Base-by-base conservation (phyloP, 2,888 invertebrate genomes). In the Polyommatus iphigenia region DNA sequence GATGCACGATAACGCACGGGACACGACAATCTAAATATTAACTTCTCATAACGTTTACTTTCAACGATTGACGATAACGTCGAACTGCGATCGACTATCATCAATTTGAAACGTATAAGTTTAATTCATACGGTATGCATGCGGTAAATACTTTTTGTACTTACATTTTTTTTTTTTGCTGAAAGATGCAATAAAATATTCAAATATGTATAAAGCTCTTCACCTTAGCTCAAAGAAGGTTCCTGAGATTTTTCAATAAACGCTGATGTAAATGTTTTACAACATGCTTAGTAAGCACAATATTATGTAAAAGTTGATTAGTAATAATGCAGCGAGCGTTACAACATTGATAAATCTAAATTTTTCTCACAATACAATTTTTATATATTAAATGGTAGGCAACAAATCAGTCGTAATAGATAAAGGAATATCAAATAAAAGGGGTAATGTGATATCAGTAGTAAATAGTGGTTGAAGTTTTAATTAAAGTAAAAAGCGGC, bases 401-500 rank as follows among this genome's bases (percentile, higher is more conserved):
- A 67, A 29, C 67, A 67, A 67, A 67, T 67, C 67, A 67, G 4
- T 18, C 67, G 15, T 29, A 67, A 67, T 29, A 67, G 29, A 32
- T 67, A 67, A 67, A 62, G 3, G 32, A 29, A 67, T 29, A 62
- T 73, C 41, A 15, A 6, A 15, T 20, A 73, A 54, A 54, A 18
- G 73, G 75, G 75, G 75, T 75, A 50, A 75, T 50, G 50, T 50
- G 75, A 29, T 20, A 75, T 54, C 46, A 75, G 50, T 50, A 29
- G 75, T 29, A 75, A 54, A 54, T 50, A 54, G 29, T 75, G 75
- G 75, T 75, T 75, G 75, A 75, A 75, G 72, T 78, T 54, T 76
- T 77, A 78, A 77, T 78, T 77, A 71, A 62, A 73, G 46, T 73
- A 73, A 75, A 75, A 29, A 75, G 54, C 73, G 81, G 82, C 84